These are phyloP conservation scores for Manis pentadactyla DNA, from an alignment of 2,797 vertebrate species.

Conservation along the genomic window DNA sequence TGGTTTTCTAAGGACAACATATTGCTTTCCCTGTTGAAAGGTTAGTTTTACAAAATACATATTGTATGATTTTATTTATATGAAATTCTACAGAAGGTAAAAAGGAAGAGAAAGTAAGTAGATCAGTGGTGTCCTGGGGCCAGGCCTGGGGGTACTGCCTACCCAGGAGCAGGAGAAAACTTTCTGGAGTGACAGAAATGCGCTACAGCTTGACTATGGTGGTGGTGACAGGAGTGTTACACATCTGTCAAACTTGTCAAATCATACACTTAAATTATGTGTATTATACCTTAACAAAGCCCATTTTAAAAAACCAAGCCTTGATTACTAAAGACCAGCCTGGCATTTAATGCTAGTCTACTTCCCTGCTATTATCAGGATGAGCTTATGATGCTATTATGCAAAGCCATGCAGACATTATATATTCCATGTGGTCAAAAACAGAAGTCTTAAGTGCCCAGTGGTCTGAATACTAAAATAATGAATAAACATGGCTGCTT, in stretches of 20 bases:
- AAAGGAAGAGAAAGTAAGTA: neutral
- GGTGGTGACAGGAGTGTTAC: neutral
- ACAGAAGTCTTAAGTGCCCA: neutral
- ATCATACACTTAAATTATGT: neutral
- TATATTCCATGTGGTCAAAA: neutral
- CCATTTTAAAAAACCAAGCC: neutral
- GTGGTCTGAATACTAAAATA: neutral
- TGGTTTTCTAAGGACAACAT: neutral
- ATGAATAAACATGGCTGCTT: conserved; percentile 69
- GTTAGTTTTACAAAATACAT: conserved; percentile 11
- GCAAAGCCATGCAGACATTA: neutral
- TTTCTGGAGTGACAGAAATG: neutral
- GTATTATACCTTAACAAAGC: neutral
- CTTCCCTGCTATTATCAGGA: neutral
- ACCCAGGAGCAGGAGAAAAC: neutral
- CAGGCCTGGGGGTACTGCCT: neutral
- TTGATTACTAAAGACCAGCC: neutral
- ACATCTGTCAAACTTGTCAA: neutral
- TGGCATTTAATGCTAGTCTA: neutral
- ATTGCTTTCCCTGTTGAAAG: neutral
- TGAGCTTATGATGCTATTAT: neutral
- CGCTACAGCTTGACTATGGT: neutral
- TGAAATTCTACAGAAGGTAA: conserved; percentile 23
- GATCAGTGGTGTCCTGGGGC: neutral
- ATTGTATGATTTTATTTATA: neutral